Percentiles rank a stretch among this genome's conserved stretches.
Evolutionary conservation across 1,140 invertebrate genomes (phyloP).

Genomic region (Drosophila leontia): DNA sequence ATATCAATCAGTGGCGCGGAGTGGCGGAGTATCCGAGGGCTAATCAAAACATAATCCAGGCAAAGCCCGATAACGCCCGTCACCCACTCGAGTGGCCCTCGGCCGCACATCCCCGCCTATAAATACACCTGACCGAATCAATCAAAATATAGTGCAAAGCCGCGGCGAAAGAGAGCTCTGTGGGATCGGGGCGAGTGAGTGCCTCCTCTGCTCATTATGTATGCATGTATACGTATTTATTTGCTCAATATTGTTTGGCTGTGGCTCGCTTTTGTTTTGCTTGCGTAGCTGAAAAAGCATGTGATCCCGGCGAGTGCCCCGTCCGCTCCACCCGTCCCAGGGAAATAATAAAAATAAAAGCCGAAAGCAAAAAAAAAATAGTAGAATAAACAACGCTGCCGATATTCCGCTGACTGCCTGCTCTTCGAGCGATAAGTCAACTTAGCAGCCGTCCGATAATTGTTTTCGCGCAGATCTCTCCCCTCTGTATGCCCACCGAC

Average conservation of each 20-base stretch:
- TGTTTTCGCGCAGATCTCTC: slow-evolving; percentile 48
- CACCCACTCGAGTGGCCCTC: slow-evolving; percentile 49
- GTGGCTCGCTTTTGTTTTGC: slow-evolving; percentile 78
- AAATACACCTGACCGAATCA: slow-evolving; percentile 60
- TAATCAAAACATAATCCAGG: slow-evolving; percentile 69
- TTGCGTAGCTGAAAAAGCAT: slow-evolving; percentile 83
- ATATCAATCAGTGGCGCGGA: slow-evolving; percentile 33
- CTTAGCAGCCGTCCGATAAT: slow-evolving; percentile 67
- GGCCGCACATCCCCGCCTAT: slow-evolving; percentile 26
- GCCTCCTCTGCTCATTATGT: slow-evolving; percentile 35
- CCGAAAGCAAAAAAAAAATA: slow-evolving; percentile 49
- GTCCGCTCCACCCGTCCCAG: slow-evolving; percentile 3
- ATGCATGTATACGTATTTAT: slow-evolving; percentile 45
- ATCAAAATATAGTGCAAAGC: slow-evolving; percentile 57
- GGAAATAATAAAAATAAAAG: slow-evolving; percentile 59
- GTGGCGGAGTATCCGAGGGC: slow-evolving; percentile 53
- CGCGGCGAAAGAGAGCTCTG: slow-evolving; percentile 2
- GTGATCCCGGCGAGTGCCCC: slow-evolving; percentile 72
- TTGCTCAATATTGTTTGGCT: slow-evolving; percentile 75
- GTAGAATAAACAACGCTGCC: slow-evolving; percentile 51
- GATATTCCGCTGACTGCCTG: slow-evolving; percentile 5
- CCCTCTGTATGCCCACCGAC: neutral
- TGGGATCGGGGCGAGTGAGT: neutral
- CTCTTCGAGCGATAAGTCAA: slow-evolving; percentile 35
- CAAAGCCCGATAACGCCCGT: slow-evolving; percentile 54